These are phyloP conservation scores for Cinclus cinclus DNA, from an alignment of 2,113 vertebrate genomes.

Conservation along the genomic window DNA sequence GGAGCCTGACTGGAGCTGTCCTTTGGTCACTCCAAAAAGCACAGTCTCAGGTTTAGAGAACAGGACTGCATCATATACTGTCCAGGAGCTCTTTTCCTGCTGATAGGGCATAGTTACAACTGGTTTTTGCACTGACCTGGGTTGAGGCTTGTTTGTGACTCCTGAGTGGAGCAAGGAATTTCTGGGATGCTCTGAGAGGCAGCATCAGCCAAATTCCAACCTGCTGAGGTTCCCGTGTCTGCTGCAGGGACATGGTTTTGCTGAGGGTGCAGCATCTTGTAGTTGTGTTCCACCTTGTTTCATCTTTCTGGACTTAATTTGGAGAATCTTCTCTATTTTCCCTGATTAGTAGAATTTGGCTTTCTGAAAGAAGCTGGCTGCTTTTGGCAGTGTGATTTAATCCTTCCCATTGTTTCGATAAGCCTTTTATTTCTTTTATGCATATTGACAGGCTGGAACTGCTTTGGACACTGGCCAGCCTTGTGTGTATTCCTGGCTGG, in stretches of 20 bases:
- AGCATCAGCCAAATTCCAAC: background rate
- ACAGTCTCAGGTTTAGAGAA: rapidly evolving
- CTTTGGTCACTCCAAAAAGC: background rate
- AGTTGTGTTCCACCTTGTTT: background rate
- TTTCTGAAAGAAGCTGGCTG: background rate
- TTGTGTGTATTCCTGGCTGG: background rate
- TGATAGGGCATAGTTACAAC: background rate
- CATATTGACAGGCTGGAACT: background rate
- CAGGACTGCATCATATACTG: rapidly evolving
- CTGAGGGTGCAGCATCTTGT: background rate
- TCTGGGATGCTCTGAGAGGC: background rate
- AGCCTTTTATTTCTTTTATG: conserved; percentile 3
- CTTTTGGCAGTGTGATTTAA: background rate
- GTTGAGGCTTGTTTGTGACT: background rate
- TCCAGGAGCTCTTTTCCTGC: background rate
- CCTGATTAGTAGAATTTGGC: background rate
- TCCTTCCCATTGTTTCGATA: background rate
- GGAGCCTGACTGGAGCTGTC: background rate
- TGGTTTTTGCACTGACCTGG: background rate
- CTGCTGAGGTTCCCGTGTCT: background rate
- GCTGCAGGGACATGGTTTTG: background rate
- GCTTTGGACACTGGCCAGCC: background rate
- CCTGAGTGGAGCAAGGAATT: background rate
- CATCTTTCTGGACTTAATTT: background rate
- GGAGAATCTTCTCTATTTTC: conserved; percentile 11